phyloP scores from a whole-genome alignment of 2,888 invertebrate species.

The Drosophila barbarae region DNA sequence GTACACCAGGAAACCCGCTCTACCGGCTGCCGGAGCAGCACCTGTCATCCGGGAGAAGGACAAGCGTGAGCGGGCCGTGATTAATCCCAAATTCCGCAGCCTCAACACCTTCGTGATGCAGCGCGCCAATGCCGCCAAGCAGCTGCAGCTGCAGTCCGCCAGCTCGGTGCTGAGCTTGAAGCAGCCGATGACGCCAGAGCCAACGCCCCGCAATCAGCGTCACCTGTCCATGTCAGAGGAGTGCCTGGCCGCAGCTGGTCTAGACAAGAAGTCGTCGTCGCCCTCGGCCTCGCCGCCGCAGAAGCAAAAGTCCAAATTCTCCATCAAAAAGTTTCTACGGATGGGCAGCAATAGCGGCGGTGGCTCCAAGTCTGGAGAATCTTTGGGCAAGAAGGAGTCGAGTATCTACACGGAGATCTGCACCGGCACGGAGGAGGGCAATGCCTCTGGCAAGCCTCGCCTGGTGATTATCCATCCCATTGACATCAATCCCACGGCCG shows the following conservation, averaged over 20 bases:
- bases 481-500: constrained; percentile 89
- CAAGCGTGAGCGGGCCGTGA: constrained; percentile 85
- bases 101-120: constrained; percentile 80
- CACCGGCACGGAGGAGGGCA: constrained; percentile 77
- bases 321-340: constrained; percentile 89
- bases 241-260: constrained; percentile 81
- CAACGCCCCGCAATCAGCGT: constrained; percentile 83
- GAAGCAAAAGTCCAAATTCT: constrained; percentile 88
- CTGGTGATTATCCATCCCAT: constrained; percentile 93
- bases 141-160: constrained; percentile 73
- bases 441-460: constrained; percentile 83
- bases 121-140: constrained; percentile 77
- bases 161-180: constrained; percentile 72
- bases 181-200: constrained; percentile 82
- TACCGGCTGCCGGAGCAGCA: constrained; percentile 81
- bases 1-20: constrained; percentile 77
- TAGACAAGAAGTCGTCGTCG: constrained; percentile 50
- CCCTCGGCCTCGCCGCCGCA: constrained; percentile 57
- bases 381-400: constrained; percentile 78
- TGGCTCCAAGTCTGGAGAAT: constrained; percentile 84
- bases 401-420: constrained; percentile 80
- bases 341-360: constrained; percentile 87
- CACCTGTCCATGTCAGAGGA: constrained; percentile 88
- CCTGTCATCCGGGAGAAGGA: constrained; percentile 88
- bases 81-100: constrained; percentile 83